Evolutionary conservation across 2,113 vertebrate species (phyloP).

Genomic region (Felis catus): DNA sequence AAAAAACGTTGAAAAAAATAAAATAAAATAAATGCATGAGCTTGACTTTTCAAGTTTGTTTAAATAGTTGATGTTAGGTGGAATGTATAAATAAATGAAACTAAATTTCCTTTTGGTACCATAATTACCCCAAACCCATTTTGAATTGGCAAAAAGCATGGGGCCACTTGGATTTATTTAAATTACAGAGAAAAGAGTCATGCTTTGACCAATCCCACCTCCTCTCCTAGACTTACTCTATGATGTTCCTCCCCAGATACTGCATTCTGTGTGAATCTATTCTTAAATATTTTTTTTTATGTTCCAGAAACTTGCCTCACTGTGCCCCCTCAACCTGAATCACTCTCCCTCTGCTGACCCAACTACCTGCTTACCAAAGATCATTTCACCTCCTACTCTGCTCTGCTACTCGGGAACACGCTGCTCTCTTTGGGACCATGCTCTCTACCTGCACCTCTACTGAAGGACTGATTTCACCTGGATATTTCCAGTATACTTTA

Average conservation of each 20-base stretch:
- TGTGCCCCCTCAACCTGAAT: background rate
- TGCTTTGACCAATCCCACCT: background rate
- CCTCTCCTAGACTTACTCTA: background rate
- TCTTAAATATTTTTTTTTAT: too few relatives aligned
- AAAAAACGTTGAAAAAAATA: too few relatives aligned
- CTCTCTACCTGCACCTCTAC: background rate
- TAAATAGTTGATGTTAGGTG: background rate
- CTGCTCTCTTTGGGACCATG: background rate
- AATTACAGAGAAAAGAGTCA: background rate
- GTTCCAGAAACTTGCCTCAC: background rate
- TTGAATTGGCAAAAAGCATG: background rate
- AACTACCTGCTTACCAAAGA: background rate
- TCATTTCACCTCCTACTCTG: rapidly evolving
- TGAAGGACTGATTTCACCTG: background rate
- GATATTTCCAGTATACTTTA: background rate
- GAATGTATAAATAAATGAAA: background rate
- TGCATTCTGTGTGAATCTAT: background rate
- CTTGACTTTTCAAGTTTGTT: background rate
- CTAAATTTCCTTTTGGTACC: background rate
- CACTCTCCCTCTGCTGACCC: background rate
- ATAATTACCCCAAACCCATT: background rate
- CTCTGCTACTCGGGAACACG: too few relatives aligned
- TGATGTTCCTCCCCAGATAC: background rate
- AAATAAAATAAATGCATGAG: background rate
- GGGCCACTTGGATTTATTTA: background rate